Evolutionary conservation across 2,113 vertebrate species (phyloP).

Genomic region (Mormoops blainvillei): DNA sequence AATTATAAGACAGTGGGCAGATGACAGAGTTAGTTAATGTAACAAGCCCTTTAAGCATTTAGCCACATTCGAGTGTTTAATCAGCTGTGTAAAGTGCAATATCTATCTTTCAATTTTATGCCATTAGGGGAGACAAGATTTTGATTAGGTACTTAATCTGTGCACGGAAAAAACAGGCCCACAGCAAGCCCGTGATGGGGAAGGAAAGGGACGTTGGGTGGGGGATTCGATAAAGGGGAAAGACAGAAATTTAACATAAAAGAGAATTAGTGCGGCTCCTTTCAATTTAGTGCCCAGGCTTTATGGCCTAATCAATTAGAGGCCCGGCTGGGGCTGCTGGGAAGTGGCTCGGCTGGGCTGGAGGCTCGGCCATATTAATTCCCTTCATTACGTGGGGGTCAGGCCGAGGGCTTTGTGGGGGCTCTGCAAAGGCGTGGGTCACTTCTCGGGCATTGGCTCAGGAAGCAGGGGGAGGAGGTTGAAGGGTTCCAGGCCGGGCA

Average conservation of each 20-base stretch:
- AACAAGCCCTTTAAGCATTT: slow-evolving; percentile 90
- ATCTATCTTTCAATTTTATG: slow-evolving; percentile 96
- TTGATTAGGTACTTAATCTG: slow-evolving; percentile 98
- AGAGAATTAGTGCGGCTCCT: slow-evolving; percentile 89
- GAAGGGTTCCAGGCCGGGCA: not conserved
- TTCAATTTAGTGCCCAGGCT: slow-evolving; percentile 89
- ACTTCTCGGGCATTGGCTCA: slow-evolving; percentile 56
- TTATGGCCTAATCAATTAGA: slow-evolving; percentile 91
- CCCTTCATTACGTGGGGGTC: slow-evolving; percentile 85
- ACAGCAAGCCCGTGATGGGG: slow-evolving; percentile 84
- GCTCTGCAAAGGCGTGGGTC: slow-evolving; percentile 77
- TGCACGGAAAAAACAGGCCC: slow-evolving; percentile 86
- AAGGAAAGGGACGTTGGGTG: slow-evolving; percentile 83
- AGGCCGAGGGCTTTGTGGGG: slow-evolving; percentile 81
- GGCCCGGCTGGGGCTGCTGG: slow-evolving; percentile 84
- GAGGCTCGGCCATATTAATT: slow-evolving; percentile 86
- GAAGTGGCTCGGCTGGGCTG: slow-evolving; percentile 81
- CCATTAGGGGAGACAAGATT: slow-evolving; percentile 95
- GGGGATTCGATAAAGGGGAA: slow-evolving; percentile 87
- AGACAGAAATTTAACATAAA: slow-evolving; percentile 91
- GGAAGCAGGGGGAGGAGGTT: not conserved
- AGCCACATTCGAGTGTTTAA: slow-evolving; percentile 90
- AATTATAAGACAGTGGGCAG: slow-evolving; percentile 88
- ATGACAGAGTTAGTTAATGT: slow-evolving; percentile 89
- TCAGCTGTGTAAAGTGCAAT: slow-evolving; percentile 96